Conservation (phyloP, 2,113 vertebrate genomes). For the Solea senegalensis region DNA sequence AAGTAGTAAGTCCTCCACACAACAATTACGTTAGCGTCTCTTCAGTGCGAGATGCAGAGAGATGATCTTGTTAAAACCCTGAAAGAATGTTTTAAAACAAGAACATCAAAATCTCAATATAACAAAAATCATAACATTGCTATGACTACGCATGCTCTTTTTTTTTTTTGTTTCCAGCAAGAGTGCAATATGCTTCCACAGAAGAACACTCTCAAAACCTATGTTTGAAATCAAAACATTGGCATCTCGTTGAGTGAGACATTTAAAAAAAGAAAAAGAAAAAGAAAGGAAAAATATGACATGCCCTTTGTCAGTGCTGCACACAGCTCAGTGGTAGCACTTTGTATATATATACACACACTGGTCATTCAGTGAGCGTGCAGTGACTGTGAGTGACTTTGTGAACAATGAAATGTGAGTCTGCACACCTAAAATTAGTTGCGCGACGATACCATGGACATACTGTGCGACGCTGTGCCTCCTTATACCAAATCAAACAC, state of each 20-base stretch:
- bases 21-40: no score
- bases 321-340: constrained; percentile 59
- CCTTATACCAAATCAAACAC: constrained; percentile 55
- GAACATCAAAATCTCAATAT: background rate
- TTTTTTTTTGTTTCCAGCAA: constrained; percentile 32
- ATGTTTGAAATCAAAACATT: constrained; percentile 66
- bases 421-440: constrained; percentile 43
- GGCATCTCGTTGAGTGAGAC: constrained; percentile 55
- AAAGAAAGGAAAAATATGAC: constrained; percentile 59
- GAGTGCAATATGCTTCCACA: constrained; percentile 76
- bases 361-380: constrained; percentile 71
- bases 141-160: constrained; percentile 15
- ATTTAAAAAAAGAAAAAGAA: constrained; percentile 40
- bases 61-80: constrained; percentile 35
- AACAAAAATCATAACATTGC: background rate
- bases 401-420: constrained; percentile 62
- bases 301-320: constrained; percentile 71
- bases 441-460: constrained; percentile 26
- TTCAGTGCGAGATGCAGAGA: constrained; percentile 4
- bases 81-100: constrained; percentile 26
- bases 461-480: constrained; percentile 53
- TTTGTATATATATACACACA: constrained; percentile 48
- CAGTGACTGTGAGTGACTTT: constrained; percentile 69
- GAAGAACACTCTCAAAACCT: constrained; percentile 35
- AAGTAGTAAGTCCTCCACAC: no score